phyloP scores from a whole-genome alignment of 2,113 vertebrate genomes.

The Corydoras maculifer region DNA sequence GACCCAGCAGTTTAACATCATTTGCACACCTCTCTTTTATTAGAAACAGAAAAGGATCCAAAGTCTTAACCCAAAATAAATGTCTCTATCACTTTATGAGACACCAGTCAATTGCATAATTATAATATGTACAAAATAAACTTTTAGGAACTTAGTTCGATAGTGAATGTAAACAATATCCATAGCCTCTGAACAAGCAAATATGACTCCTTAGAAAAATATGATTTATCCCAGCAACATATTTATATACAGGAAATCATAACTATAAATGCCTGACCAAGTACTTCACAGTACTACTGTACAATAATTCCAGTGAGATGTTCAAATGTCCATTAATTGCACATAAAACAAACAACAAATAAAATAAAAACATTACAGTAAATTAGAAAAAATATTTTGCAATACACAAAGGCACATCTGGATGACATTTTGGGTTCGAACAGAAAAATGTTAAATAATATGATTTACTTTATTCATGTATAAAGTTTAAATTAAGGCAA shows the following conservation, averaged over 20 bases:
- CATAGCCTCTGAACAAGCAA: conserved; percentile 49
- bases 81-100: conserved; percentile 41
- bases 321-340: conserved; percentile 56
- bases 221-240: conserved; percentile 53
- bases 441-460: neutral
- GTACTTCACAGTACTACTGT: conserved; percentile 48
- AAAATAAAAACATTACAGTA: conserved; percentile 7
- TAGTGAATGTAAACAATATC: neutral
- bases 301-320: conserved; percentile 69
- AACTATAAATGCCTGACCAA: conserved; percentile 52
- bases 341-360: conserved; percentile 9
- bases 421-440: neutral
- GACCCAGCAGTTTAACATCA: too few species aligned
- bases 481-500: conserved; percentile 16
- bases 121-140: neutral
- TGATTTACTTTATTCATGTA: neutral
- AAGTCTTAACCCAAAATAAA: conserved; percentile 48
- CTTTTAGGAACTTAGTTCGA: neutral
- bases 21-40: conserved; percentile 52
- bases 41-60: conserved; percentile 52
- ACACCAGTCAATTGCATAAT: conserved; percentile 48
- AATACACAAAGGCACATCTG: conserved; percentile 27
- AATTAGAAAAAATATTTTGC: neutral
- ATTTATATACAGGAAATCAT: conserved; percentile 69
- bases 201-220: conserved; percentile 61